A percentile compares a stretch with the other conserved stretches of the same genome.
phyloP scores from a whole-genome alignment of 2,797 vertebrate genomes.

The Myotis daubentonii region DNA sequence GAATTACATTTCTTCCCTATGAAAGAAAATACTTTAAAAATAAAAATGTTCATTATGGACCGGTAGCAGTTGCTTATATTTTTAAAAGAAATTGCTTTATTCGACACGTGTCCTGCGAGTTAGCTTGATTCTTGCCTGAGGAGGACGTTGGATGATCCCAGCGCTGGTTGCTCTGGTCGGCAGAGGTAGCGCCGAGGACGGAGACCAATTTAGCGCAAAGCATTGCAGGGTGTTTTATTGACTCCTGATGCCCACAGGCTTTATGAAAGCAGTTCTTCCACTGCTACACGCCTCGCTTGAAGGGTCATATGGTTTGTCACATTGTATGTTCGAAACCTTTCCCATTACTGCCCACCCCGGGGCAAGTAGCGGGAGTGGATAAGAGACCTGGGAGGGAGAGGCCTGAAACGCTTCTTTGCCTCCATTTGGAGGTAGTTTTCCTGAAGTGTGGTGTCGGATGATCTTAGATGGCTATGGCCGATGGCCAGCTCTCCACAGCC shows the following conservation, averaged over 20 bases:
- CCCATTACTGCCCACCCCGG: not conserved
- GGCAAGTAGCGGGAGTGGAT: not conserved
- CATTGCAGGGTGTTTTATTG: not conserved
- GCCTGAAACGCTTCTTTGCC: not conserved
- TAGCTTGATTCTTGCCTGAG: not conserved
- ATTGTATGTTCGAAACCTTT: not conserved
- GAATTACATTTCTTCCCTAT: constrained; percentile 73
- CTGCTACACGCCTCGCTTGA: not conserved
- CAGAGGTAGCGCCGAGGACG: not conserved
- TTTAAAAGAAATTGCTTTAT: constrained; percentile 47
- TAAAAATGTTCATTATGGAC: constrained; percentile 67
- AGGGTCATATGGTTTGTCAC: not conserved
- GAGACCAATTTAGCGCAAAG: not conserved
- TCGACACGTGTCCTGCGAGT: not conserved
- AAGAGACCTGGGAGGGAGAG: not conserved
- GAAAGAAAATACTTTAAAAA: constrained; percentile 73
- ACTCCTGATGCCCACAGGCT: not conserved
- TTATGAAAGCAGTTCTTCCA: not conserved
- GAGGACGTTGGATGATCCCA: not conserved
- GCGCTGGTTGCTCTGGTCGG: not conserved
- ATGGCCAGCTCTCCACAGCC: not conserved
- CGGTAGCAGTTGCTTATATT: constrained; percentile 24
- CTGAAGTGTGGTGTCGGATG: not conserved
- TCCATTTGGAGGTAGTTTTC: constrained; percentile 1
- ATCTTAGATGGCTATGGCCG: not conserved